phyloP scores from a whole-genome alignment of 2,113 vertebrate genomes.

The Tyrannus savana region DNA sequence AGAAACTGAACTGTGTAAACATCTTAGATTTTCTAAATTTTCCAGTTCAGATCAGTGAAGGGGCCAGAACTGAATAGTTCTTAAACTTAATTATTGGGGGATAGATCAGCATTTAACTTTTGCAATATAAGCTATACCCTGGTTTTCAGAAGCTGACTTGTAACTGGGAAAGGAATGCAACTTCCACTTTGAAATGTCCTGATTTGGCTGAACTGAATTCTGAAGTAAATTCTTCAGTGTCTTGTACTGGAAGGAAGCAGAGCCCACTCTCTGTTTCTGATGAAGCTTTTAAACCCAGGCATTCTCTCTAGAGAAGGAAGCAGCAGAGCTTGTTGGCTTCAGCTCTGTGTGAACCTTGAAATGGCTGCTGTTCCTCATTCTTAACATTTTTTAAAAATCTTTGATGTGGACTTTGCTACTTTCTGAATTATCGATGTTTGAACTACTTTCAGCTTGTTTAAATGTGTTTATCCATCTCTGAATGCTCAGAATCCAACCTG shows the following conservation, averaged over 20 bases:
- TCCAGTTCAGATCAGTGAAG: background rate
- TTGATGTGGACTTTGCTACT: background rate
- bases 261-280: background rate
- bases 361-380: background rate
- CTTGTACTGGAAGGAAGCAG: background rate
- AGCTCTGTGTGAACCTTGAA: background rate
- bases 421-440: background rate
- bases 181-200: background rate
- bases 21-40: background rate
- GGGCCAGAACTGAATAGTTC: background rate
- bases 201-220: background rate
- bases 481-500: slow-evolving; percentile 91
- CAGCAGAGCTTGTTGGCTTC: background rate
- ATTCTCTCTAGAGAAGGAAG: background rate
- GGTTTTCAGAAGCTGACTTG: background rate
- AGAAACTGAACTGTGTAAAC: background rate
- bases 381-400: background rate
- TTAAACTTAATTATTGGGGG: background rate
- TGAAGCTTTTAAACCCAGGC: background rate
- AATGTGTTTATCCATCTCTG: background rate
- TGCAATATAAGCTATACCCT: background rate
- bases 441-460: background rate
- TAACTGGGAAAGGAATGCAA: background rate
- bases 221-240: background rate
- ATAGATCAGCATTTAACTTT: background rate